phyloP scores from a whole-genome alignment of 2,113 vertebrate species.

The Paralichthys olivaceus region DNA sequence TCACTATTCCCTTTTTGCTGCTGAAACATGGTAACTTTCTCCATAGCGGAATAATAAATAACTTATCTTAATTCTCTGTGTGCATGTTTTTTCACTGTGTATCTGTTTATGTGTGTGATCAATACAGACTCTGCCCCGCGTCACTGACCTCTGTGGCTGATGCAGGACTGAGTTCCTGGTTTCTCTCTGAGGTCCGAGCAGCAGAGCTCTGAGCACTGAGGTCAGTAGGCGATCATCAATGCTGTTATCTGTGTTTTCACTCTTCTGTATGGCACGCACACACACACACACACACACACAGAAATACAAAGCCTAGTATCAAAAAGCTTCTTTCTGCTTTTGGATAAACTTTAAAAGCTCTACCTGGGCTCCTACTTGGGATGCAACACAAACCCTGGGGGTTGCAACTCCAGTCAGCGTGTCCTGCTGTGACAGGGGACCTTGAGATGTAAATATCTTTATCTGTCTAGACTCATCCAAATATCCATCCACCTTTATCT shows the following conservation, averaged over 20 bases:
- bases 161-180: constrained; percentile 84
- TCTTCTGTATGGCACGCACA: constrained; percentile 64
- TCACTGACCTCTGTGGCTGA: constrained; percentile 88
- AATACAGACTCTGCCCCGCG: no score
- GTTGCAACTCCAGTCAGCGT: background rate
- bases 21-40: no score
- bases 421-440: constrained; percentile 8
- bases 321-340: constrained; percentile 12
- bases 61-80: no score
- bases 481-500: constrained; percentile 16
- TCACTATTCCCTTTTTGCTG: no score
- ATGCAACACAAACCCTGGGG: constrained; percentile 11
- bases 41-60: no score
- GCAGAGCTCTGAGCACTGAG: constrained; percentile 73
- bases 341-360: background rate
- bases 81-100: background rate
- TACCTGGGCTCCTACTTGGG: constrained; percentile 3
- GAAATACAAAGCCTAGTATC: background rate
- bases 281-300: constrained; percentile 9
- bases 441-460: constrained; percentile 18
- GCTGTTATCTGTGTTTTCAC: constrained; percentile 64
- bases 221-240: constrained; percentile 70
- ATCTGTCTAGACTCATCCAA: background rate
- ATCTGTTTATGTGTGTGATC: background rate
- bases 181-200: constrained; percentile 76